These are phyloP conservation scores for Alexandromys oeconomus DNA, from an alignment of 2,797 vertebrate genomes.

Conservation along the genomic window DNA sequence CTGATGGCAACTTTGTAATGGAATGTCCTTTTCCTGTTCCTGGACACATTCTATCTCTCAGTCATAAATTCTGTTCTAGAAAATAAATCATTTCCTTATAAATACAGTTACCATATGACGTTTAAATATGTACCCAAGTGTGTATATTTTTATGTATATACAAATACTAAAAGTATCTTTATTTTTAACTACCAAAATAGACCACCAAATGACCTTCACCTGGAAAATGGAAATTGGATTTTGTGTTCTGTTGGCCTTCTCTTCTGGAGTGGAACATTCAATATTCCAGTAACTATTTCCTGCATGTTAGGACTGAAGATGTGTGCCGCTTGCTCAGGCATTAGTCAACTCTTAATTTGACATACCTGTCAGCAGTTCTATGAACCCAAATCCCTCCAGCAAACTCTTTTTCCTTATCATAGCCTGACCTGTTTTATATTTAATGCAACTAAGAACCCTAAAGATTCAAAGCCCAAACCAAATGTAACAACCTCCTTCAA, in stretches of 20 bases:
- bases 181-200: neutral
- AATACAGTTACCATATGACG: neutral
- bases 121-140: slow-evolving; percentile 38
- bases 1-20: neutral
- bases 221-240: neutral
- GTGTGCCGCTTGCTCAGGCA: neutral
- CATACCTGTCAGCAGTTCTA: neutral
- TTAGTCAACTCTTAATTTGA: neutral
- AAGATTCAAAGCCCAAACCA: slow-evolving; percentile 48
- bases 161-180: neutral
- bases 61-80: neutral
- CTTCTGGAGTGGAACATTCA: neutral
- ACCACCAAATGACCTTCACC: neutral
- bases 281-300: neutral
- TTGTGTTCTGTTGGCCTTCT: neutral
- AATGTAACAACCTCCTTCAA: slow-evolving; percentile 56
- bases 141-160: neutral
- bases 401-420: slow-evolving; percentile 46
- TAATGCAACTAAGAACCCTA: neutral
- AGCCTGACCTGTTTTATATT: slow-evolving; percentile 26
- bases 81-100: neutral
- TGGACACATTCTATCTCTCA: neutral
- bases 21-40: neutral
- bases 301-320: neutral
- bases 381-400: neutral